Evolutionary conservation across 2,888 invertebrate genomes (phyloP).

Genomic region (Leucozona laternaria): DNA sequence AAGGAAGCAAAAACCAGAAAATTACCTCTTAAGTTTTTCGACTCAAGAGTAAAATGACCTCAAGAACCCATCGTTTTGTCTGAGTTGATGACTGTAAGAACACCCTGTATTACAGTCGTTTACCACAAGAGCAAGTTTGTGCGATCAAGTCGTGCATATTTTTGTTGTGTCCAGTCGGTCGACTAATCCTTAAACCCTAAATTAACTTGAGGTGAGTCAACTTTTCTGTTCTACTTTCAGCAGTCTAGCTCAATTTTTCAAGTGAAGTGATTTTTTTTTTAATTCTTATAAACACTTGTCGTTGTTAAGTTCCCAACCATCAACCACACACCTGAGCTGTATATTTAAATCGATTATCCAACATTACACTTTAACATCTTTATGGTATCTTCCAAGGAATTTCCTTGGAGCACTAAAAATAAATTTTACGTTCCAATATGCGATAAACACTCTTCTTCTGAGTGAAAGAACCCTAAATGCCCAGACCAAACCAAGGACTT

Average conservation of each 20-base stretch:
- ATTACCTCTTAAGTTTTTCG: too few species aligned
- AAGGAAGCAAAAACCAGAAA: too few species aligned
- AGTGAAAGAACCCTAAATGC: slow-evolving; percentile 32
- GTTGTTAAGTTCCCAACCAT: background rate
- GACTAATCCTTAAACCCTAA: too few species aligned
- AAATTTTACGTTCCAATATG: slow-evolving; percentile 64
- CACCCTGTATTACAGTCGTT: too few species aligned
- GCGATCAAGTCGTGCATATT: too few species aligned
- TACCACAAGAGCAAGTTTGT: too few species aligned
- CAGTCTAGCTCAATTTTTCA: background rate
- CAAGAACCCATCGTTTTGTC: too few species aligned
- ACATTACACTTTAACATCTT: slow-evolving; percentile 47
- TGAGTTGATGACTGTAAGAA: too few species aligned
- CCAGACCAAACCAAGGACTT: slow-evolving; percentile 21
- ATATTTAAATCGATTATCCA: slow-evolving; percentile 49
- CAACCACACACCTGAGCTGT: slow-evolving; percentile 29
- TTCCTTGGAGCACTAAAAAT: slow-evolving; percentile 34
- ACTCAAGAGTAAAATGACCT: too few species aligned
- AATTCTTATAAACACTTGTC: background rate
- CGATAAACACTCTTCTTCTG: slow-evolving; percentile 64
- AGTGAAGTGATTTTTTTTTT: background rate
- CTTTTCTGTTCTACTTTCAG: background rate
- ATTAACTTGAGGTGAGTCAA: background rate
- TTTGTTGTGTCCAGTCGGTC: too few species aligned
- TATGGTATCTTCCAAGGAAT: slow-evolving; percentile 39